A percentile compares a stretch with the other conserved stretches of the same genome.
These are phyloP conservation scores for Trichogramma dendrolimi DNA, from an alignment of 2,888 invertebrate species.

Conservation along the genomic window DNA sequence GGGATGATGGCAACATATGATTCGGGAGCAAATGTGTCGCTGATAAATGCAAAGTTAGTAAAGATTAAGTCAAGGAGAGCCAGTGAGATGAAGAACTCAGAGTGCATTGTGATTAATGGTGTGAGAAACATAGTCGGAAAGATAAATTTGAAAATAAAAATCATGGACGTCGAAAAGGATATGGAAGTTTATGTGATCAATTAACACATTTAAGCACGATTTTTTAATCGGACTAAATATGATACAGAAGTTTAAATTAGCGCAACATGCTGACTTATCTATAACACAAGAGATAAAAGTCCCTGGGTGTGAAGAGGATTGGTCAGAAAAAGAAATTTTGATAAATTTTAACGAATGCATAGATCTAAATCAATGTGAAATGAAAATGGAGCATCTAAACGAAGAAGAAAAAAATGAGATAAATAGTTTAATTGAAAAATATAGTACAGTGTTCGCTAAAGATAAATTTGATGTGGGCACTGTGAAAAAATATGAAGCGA, in stretches of 20 bases:
- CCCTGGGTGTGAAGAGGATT: too few relatives aligned
- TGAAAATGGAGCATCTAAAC: constrained; percentile 22
- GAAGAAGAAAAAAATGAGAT: constrained; percentile 12
- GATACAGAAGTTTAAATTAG: constrained; percentile 31
- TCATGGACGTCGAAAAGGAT: constrained; percentile 11
- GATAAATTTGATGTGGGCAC: constrained; percentile 34
- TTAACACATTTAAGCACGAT: constrained; percentile 29
- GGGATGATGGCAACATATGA: constrained; percentile 28
- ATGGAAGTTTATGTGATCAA: constrained; percentile 1
- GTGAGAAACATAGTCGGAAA: constrained; percentile 2
- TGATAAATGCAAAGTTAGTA: constrained; percentile 30
- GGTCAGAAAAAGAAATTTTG: background rate
- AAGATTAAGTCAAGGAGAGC: constrained; percentile 15
- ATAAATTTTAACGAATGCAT: constrained; percentile 29
- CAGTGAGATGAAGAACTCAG: constrained; percentile 1
- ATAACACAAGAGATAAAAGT: constrained; percentile 18
- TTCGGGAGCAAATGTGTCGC: constrained; percentile 31
- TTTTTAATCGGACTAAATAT: constrained; percentile 33
- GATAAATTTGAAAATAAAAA: constrained; percentile 14
- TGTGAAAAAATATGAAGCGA: constrained; percentile 32
- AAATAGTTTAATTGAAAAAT: constrained; percentile 29
- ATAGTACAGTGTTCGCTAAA: constrained; percentile 32
- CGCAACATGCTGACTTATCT: constrained; percentile 29
- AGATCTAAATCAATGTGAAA: constrained; percentile 20
- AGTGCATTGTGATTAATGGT: constrained; percentile 9